Evolutionary conservation across 2,113 vertebrate species (phyloP).

Genomic region (Eretmochelys imbricata): DNA sequence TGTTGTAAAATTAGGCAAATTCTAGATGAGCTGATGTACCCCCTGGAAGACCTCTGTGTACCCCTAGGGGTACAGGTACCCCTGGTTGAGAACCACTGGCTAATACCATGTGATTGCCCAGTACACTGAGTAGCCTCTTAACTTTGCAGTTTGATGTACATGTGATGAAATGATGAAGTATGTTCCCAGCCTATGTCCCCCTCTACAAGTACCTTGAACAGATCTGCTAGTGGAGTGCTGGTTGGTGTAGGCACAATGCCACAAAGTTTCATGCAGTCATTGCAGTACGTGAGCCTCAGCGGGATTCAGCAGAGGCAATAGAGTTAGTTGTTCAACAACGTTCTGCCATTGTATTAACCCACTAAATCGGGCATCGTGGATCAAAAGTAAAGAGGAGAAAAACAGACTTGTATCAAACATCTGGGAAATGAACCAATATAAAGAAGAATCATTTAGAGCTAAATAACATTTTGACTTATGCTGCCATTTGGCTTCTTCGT

Average conservation of each 20-base stretch:
- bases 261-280: neutral
- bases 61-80: no score
- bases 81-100: no score
- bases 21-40: no score
- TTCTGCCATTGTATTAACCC: fast-evolving
- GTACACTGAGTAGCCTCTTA: neutral
- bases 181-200: neutral
- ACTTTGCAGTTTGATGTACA: neutral
- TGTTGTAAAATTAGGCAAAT: no score
- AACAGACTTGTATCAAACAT: fast-evolving
- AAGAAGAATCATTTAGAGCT: neutral
- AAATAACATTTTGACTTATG: neutral
- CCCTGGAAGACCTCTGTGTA: no score
- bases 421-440: fast-evolving
- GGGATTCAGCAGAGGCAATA: neutral
- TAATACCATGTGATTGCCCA: neutral
- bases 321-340: neutral
- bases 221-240: neutral
- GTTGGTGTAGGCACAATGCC: neutral
- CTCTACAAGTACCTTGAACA: neutral
- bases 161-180: neutral
- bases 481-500: neutral
- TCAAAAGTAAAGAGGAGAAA: fast-evolving
- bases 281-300: neutral
- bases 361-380: fast-evolving